Evolutionary conservation across 2,113 vertebrate species (phyloP).

Genomic region (Gnathonemus longibarbis): DNA sequence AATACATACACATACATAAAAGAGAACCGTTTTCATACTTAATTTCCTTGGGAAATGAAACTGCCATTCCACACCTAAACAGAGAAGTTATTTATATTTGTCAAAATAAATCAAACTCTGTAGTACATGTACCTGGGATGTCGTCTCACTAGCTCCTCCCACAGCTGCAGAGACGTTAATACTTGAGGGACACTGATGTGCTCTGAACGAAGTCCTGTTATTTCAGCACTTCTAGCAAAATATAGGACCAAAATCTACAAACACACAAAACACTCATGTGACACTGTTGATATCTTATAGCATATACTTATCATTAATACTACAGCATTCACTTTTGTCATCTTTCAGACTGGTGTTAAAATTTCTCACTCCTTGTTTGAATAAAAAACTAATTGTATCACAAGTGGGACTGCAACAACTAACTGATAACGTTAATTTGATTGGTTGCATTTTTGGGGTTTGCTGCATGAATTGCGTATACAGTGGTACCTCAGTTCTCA

Average conservation of each 20-base stretch:
- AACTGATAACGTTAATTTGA: not conserved
- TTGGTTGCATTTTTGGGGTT: not conserved
- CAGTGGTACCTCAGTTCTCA: no score
- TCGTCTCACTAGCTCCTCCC: constrained; percentile 67
- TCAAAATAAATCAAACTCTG: not conserved
- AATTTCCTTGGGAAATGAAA: not conserved
- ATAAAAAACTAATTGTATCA: not conserved
- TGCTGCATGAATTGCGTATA: not conserved
- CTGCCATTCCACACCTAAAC: not conserved
- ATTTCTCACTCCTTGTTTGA: not conserved
- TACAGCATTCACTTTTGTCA: not conserved
- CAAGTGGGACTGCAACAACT: not conserved
- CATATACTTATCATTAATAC: not conserved
- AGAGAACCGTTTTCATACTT: not conserved
- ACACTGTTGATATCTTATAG: not conserved
- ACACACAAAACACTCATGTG: not conserved
- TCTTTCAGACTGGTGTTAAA: not conserved
- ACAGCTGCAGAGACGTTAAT: constrained; percentile 70
- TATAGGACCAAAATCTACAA: constrained; percentile 70
- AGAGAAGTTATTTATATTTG: not conserved
- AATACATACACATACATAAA: not conserved
- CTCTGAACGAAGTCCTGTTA: constrained; percentile 72
- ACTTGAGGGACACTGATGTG: constrained; percentile 59
- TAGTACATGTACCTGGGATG: constrained; percentile 70
- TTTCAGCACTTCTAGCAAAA: constrained; percentile 84